Evolutionary conservation across 2,888 invertebrate genomes (phyloP).

Genomic region (Hirtodrosophila alboralis): DNA sequence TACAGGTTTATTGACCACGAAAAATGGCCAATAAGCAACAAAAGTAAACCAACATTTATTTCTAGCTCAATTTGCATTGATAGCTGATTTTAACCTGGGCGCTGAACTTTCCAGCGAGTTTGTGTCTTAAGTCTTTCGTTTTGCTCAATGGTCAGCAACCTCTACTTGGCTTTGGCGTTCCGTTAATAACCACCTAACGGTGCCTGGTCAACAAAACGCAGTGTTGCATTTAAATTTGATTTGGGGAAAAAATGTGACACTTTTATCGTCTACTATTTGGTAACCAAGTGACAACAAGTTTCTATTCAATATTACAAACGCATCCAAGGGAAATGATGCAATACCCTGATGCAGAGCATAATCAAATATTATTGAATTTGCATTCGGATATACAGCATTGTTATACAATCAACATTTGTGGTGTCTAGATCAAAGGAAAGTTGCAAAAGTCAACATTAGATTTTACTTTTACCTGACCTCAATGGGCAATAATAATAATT

Average conservation of each 20-base stretch:
- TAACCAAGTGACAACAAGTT: conserved; percentile 52
- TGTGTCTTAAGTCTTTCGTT: conserved; percentile 72
- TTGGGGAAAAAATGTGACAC: conserved; percentile 26
- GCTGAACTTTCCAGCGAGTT: conserved; percentile 65
- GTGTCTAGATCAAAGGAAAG: conserved; percentile 33
- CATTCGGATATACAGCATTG: conserved; percentile 13
- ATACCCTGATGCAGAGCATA: conserved; percentile 24
- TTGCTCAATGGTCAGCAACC: conserved; percentile 55
- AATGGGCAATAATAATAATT: conserved; percentile 44
- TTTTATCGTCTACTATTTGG: conserved; percentile 48
- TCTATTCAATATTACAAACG: conserved; percentile 28
- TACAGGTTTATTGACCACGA: conserved; percentile 67
- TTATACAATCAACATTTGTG: too few species aligned
- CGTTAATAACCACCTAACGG: conserved; percentile 22
- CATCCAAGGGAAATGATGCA: conserved; percentile 53
- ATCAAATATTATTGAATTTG: conserved; percentile 18
- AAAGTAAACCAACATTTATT: conserved; percentile 25
- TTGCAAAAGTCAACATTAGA: conserved; percentile 18
- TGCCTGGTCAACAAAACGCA: conserved; percentile 1
- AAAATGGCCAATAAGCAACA: conserved; percentile 9
- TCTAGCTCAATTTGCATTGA: conserved; percentile 6
- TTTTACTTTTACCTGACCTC: conserved; percentile 72
- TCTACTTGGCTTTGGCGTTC: neutral
- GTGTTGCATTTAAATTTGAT: conserved; percentile 61
- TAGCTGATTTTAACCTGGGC: neutral